These are phyloP conservation scores for Buceros bicornis DNA, from an alignment of 2,797 vertebrate species.

Conservation along the genomic window DNA sequence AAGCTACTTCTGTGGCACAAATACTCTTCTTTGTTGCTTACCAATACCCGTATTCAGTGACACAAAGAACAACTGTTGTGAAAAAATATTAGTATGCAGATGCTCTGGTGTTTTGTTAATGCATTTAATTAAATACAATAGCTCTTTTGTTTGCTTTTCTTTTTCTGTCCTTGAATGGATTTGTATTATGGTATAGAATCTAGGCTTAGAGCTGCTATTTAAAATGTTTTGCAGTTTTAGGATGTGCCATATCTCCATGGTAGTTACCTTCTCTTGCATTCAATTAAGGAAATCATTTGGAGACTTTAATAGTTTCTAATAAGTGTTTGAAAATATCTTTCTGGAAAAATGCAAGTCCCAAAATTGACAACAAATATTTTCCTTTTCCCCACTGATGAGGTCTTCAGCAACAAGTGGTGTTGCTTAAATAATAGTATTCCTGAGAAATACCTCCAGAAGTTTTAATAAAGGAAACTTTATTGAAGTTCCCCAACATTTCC, in stretches of 20 bases:
- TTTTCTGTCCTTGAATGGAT: conserved; percentile 54
- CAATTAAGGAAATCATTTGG: background rate
- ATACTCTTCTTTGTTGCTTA: conserved; percentile 85
- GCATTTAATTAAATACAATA: conserved; percentile 86
- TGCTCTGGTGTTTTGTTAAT: conserved; percentile 88
- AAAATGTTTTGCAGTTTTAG: conserved; percentile 21
- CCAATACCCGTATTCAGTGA: conserved; percentile 85
- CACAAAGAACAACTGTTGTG: conserved; percentile 90
- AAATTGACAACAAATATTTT: background rate
- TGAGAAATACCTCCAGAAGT: background rate
- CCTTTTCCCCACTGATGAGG: background rate
- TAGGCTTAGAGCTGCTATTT: conserved; percentile 20
- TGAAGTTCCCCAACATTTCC: background rate
- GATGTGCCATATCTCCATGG: background rate
- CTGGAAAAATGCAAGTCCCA: background rate
- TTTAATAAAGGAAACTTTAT: background rate
- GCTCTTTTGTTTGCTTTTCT: conserved; percentile 83
- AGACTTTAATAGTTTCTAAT: background rate
- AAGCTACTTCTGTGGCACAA: conserved; percentile 72
- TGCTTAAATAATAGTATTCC: background rate
- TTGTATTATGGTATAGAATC: conserved; percentile 67
- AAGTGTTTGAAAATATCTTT: background rate
- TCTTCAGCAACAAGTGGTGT: background rate
- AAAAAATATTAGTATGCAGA: conserved; percentile 90
- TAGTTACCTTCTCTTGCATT: conserved; percentile 2